Base-by-base conservation (phyloP, 2,888 invertebrate species). In the Lymantria dispar region DNA sequence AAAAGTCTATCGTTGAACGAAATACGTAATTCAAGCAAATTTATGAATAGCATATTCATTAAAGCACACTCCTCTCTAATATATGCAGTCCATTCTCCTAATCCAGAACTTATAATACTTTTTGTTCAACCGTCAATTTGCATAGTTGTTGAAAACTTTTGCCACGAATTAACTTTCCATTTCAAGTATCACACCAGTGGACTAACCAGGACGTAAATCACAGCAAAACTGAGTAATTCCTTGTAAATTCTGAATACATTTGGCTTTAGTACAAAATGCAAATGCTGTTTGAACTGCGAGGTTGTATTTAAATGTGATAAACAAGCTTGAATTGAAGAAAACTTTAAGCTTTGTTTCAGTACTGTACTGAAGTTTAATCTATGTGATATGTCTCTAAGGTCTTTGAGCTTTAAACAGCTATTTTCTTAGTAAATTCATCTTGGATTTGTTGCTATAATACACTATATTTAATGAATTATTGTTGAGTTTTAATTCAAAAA, bases 301-400 rank as follows among this genome's bases (percentile, higher is more conserved):
- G 43, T 46, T 45, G 52, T 64, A 82, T 60, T 66, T 39, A 83
- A 73, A 56, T 83, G 78, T 56, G 44, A 91, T 77, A 91, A 92
- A 68, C 29, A 66, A 68, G 47, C 48, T 51, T 52, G 40, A 42
- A 57, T 41, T 47, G 29, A 38, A 47, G 36, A 46, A 47, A 56
- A 56, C 52, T 39, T 41, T 54, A 43, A 49, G 39, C 48, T 46
- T 43, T 49, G 43, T 52, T 48, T 39, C 47, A 78, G 40, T 40
- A 11, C 12, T 15, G 14, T 39, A 13, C 29, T 39, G 12, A 42
- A 39, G 44, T 45, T 43, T 22, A 44, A 47, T 54, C 36, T 50
- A 45, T 47, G 44, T 50, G 47, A 40, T 43, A 22, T 22, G 22
- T 22, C 22, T 2, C 22, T 22, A 3, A 3, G 22, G 22, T 22